A percentile compares a stretch with the other conserved stretches of the same genome.
These are phyloP conservation scores for Gari tellinella DNA, from an alignment of 2,888 invertebrate species.

Conservation along the genomic window DNA sequence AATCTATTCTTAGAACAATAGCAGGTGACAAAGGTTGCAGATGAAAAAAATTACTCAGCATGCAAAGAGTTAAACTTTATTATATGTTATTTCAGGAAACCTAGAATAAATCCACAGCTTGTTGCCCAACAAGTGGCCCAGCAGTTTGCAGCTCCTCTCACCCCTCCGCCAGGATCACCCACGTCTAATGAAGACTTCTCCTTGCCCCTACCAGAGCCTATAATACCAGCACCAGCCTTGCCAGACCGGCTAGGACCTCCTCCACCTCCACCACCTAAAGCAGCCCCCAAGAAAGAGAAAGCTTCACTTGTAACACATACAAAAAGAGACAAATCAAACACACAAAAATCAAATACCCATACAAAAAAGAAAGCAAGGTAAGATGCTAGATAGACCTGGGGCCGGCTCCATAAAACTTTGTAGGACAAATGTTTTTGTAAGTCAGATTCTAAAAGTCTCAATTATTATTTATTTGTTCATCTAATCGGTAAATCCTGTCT, in stretches of 20 bases:
- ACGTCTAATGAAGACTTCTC: conserved; percentile 33
- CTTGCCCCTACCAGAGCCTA: conserved; percentile 5
- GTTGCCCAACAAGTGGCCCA: conserved; percentile 97
- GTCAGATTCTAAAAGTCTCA: too few species aligned
- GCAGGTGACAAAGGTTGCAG: too few species aligned
- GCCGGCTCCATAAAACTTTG: too few species aligned
- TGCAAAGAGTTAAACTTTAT: too few species aligned
- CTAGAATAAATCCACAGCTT: conserved; percentile 97
- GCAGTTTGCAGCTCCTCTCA: conserved; percentile 86
- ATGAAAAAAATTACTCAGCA: too few species aligned
- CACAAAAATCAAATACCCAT: conserved; percentile 24
- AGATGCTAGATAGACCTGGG: not conserved
- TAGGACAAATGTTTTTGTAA: too few species aligned
- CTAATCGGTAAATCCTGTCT: too few species aligned
- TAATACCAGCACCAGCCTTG: not conserved
- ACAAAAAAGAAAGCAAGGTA: conserved; percentile 36
- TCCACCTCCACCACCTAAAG: conserved; percentile 34
- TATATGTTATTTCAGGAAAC: conserved; percentile 89
- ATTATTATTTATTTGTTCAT: too few species aligned
- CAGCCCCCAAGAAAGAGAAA: conserved; percentile 18
- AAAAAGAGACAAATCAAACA: not conserved
- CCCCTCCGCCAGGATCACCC: conserved; percentile 60
- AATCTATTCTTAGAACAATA: too few species aligned
- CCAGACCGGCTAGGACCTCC: conserved; percentile 33
- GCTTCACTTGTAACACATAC: too few species aligned